A percentile compares a stretch with the other conserved stretches of the same genome.
These are phyloP conservation scores for Fistularia tabacaria DNA, from an alignment of 2,797 vertebrate genomes.

Conservation along the genomic window DNA sequence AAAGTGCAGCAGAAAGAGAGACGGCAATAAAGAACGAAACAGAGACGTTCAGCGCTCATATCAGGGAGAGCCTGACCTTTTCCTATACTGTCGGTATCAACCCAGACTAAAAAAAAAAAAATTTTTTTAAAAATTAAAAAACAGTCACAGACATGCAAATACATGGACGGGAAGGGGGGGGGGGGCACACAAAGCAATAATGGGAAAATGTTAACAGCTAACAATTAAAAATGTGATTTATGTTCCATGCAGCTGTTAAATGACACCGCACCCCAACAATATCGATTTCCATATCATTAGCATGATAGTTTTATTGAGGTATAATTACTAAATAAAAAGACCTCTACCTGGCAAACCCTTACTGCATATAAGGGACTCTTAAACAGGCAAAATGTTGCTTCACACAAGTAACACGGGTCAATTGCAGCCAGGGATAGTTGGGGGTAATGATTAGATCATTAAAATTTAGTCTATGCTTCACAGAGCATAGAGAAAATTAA, in stretches of 20 bases:
- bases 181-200: conserved; percentile 61
- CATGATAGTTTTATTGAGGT: conserved; percentile 98
- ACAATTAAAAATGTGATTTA: conserved; percentile 81
- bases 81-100: conserved; percentile 43
- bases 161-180: not conserved
- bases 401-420: conserved; percentile 96
- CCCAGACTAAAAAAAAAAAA: conserved; percentile 26
- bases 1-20: conserved; percentile 25
- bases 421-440: conserved; percentile 96
- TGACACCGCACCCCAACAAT: conserved; percentile 69
- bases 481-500: conserved; percentile 98
- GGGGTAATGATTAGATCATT: conserved; percentile 99
- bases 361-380: conserved; percentile 91
- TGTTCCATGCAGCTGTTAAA: conserved; percentile 72
- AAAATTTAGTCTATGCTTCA: conserved; percentile 99
- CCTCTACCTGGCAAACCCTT: conserved; percentile 90
- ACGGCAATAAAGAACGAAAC: conserved; percentile 27
- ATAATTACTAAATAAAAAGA: conserved; percentile 94
- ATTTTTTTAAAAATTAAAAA: conserved; percentile 11
- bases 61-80: conserved; percentile 61
- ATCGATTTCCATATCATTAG: conserved; percentile 85
- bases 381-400: conserved; percentile 94
- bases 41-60: conserved; percentile 22
- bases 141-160: conserved; percentile 17
- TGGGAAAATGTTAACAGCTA: conserved; percentile 73